These are phyloP conservation scores for Listronotus bonariensis DNA, from an alignment of 1,140 invertebrate genomes.

Conservation along the genomic window DNA sequence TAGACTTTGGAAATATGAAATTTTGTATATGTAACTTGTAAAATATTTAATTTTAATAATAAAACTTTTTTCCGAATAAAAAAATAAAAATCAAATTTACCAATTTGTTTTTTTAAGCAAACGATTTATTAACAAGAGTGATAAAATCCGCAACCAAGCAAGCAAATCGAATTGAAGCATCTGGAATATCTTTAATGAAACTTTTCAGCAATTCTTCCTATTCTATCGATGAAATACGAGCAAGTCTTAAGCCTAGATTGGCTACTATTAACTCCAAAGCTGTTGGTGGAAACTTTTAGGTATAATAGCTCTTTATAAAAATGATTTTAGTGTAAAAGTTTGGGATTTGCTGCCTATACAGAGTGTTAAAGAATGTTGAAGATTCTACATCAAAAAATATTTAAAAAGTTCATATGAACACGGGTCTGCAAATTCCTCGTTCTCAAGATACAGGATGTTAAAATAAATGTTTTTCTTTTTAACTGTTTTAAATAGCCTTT, in stretches of 20 bases:
- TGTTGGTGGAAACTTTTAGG: slow-evolving; percentile 54
- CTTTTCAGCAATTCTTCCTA: slow-evolving; percentile 59
- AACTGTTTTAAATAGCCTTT: too few species aligned
- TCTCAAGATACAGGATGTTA: too few species aligned
- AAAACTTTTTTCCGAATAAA: too few species aligned
- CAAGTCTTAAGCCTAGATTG: slow-evolving; percentile 60
- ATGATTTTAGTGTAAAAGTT: too few species aligned
- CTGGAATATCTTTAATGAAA: slow-evolving; percentile 63
- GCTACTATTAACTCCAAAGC: slow-evolving; percentile 59
- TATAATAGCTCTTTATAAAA: neutral
- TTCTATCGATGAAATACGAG: slow-evolving; percentile 53
- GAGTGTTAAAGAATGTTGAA: too few species aligned
- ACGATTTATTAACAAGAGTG: slow-evolving; percentile 66
- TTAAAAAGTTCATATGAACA: too few species aligned
- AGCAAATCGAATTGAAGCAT: slow-evolving; percentile 57
- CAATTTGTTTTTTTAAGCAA: slow-evolving; percentile 52
- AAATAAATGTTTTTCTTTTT: too few species aligned
- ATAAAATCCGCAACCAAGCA: slow-evolving; percentile 61
- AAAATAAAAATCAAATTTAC: neutral
- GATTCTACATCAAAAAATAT: too few species aligned
- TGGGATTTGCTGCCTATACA: too few species aligned
- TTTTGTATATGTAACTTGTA: neutral
- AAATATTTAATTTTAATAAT: too few species aligned
- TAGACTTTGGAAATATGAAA: too few species aligned
- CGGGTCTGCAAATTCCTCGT: too few species aligned